These are phyloP conservation scores for Lasioglossum pauxillum DNA, from an alignment of 2,888 invertebrate species.

Conservation along the genomic window DNA sequence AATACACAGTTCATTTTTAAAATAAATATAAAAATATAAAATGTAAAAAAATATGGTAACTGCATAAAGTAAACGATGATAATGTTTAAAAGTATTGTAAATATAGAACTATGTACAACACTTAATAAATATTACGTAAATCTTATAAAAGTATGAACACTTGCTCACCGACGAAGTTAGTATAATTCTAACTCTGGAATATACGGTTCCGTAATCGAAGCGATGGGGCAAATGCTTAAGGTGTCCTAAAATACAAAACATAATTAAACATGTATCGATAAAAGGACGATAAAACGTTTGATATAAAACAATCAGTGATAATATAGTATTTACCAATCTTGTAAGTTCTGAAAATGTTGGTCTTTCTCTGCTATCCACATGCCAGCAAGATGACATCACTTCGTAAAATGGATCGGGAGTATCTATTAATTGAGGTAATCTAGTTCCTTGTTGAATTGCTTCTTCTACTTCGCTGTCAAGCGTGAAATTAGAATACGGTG, in stretches of 20 bases:
- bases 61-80: conserved; percentile 37
- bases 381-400: conserved; percentile 93
- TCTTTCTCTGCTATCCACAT: conserved; percentile 92
- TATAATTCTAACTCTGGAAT: conserved; percentile 81
- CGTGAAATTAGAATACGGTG: conserved; percentile 90
- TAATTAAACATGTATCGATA: background rate
- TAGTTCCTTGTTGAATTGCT: conserved; percentile 88
- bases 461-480: conserved; percentile 86
- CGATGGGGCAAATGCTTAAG: conserved; percentile 83
- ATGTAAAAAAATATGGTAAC: conserved; percentile 53
- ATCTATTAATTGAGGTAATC: conserved; percentile 90
- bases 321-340: conserved; percentile 79
- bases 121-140: conserved; percentile 30
- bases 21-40: conserved; percentile 38
- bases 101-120: conserved; percentile 38
- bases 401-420: conserved; percentile 93
- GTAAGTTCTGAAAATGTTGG: conserved; percentile 89
- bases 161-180: conserved; percentile 51
- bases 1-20: conserved; percentile 14
- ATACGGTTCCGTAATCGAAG: conserved; percentile 82
- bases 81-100: conserved; percentile 32
- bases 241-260: conserved; percentile 76
- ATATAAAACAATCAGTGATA: background rate
- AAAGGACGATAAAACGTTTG: background rate
- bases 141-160: conserved; percentile 43